Evolutionary conservation across 2,797 vertebrate species (phyloP).

Genomic region (Tragelaphus oryx): DNA sequence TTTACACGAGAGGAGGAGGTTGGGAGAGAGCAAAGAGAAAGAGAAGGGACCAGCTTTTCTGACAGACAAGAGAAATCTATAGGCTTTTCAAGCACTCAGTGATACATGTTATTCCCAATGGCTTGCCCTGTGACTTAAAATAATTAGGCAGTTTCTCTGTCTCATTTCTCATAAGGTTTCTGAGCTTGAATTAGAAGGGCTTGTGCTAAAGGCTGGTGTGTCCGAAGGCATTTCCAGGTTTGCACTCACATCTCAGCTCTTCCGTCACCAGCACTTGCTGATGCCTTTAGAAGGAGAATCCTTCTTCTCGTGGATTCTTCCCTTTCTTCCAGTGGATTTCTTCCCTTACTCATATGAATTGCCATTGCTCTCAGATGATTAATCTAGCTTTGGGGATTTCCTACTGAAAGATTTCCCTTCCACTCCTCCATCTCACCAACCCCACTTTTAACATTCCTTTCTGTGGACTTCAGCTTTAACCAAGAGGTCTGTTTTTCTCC

Average conservation of each 20-base stretch:
- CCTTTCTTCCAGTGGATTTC: neutral
- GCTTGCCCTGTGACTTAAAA: neutral
- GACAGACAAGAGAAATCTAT: neutral
- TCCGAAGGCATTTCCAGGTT: neutral
- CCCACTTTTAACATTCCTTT: neutral
- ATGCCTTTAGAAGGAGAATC: neutral
- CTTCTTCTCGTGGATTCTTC: accelerated
- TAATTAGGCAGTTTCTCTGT: neutral
- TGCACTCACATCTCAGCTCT: neutral
- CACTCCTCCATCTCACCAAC: neutral
- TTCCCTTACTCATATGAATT: neutral
- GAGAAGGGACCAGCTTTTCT: neutral
- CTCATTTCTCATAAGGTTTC: neutral
- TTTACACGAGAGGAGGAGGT: neutral
- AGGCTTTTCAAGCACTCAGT: neutral
- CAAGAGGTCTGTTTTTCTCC: neutral
- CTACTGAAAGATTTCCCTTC: neutral
- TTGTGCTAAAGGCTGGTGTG: neutral
- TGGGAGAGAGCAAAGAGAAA: neutral
- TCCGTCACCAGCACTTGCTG: neutral
- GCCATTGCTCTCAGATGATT: neutral
- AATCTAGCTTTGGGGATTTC: neutral
- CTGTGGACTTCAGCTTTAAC: neutral
- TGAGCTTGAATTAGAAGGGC: neutral
- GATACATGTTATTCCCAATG: neutral